phyloP scores from a whole-genome alignment of 2,797 vertebrate species.

The Sarcophilus harrisii region DNA sequence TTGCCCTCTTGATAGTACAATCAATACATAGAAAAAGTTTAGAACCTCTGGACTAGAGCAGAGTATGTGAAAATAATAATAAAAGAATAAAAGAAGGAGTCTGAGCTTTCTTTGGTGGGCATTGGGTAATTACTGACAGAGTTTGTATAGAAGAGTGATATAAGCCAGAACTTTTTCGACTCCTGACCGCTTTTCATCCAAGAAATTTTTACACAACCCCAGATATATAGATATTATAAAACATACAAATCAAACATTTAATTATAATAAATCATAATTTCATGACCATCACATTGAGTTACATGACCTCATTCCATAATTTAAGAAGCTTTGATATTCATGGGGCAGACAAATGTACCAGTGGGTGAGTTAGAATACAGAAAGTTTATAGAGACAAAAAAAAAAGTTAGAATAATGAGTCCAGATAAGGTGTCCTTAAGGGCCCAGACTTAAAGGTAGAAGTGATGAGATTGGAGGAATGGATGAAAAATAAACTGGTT shows the following conservation, averaged over 20 bases:
- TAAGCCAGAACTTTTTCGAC: background rate
- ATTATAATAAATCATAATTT: no score
- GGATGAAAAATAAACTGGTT: background rate
- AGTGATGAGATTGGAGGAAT: background rate
- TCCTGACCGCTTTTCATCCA: no score
- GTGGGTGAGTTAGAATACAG: background rate
- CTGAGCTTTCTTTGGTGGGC: background rate
- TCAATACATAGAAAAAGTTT: background rate
- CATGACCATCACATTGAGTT: no score
- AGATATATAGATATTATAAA: no score
- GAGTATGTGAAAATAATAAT: background rate
- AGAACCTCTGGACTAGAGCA: background rate
- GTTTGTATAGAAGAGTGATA: background rate
- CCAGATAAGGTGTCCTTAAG: background rate
- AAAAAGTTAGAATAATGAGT: background rate
- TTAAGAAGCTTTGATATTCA: background rate
- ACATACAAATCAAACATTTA: no score
- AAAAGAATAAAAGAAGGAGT: background rate
- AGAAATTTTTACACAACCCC: no score
- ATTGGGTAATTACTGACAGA: background rate
- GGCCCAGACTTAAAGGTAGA: background rate
- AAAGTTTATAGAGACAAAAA: background rate
- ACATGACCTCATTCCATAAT: no score
- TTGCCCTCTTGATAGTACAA: no score
- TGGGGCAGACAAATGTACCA: background rate